Evolutionary conservation across 2,888 invertebrate genomes (phyloP).

Genomic region (Dioctria rufipes): DNA sequence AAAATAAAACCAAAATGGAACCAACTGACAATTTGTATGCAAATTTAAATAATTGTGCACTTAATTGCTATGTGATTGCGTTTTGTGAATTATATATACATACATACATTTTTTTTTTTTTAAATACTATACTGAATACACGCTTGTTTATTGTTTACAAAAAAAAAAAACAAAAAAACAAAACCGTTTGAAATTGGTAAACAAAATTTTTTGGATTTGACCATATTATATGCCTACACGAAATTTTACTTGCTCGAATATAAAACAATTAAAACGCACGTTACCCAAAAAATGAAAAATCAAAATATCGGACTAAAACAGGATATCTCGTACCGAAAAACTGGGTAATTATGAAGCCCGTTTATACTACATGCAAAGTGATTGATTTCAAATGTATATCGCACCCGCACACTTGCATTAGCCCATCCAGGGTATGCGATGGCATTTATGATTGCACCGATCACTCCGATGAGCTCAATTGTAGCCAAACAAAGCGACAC

Average conservation of each 20-base stretch:
- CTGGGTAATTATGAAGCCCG: slow-evolving; percentile 35
- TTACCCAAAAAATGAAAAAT: not conserved
- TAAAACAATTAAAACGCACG: slow-evolving; percentile 1
- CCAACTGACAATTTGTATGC: slow-evolving; percentile 36
- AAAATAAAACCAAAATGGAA: not conserved
- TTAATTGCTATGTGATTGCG: slow-evolving; percentile 39
- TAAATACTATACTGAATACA: slow-evolving; percentile 5
- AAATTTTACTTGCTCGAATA: not conserved
- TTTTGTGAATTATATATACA: slow-evolving; percentile 21
- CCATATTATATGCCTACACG: not conserved
- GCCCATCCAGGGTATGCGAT: slow-evolving; percentile 73
- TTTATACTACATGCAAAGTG: slow-evolving; percentile 63
- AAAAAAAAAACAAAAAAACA: not conserved
- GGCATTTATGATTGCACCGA: slow-evolving; percentile 73
- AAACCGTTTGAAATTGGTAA: not conserved
- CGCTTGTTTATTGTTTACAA: slow-evolving; percentile 4
- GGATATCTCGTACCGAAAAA: slow-evolving; percentile 34
- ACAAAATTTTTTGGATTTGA: not conserved
- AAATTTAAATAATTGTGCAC: slow-evolving; percentile 32
- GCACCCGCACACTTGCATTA: slow-evolving; percentile 69
- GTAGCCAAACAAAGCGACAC: slow-evolving; percentile 65
- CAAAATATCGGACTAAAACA: slow-evolving; percentile 13
- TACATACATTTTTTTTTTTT: not conserved
- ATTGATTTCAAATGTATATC: slow-evolving; percentile 70
- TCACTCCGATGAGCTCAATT: slow-evolving; percentile 78